These are phyloP conservation scores for Delphinus delphis DNA, from an alignment of 2,113 vertebrate species.

Conservation along the genomic window DNA sequence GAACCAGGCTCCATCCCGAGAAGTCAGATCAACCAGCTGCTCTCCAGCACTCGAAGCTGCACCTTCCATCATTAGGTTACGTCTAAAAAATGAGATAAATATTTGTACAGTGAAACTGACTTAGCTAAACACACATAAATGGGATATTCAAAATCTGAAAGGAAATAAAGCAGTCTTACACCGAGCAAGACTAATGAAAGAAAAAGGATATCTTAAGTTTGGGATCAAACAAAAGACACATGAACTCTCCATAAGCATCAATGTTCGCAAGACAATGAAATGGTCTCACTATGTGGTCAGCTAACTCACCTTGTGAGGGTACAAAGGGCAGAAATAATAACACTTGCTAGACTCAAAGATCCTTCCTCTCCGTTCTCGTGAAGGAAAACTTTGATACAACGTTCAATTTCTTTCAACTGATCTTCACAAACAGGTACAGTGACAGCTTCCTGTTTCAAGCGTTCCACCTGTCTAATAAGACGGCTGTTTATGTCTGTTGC, in stretches of 20 bases:
- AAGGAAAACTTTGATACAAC: constrained; percentile 95
- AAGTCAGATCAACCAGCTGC: constrained; percentile 95
- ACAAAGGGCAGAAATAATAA: constrained; percentile 95
- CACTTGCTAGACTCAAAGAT: constrained; percentile 92
- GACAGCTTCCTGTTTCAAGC: constrained; percentile 94
- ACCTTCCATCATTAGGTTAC: constrained; percentile 97
- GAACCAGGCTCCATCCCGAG: constrained; percentile 97
- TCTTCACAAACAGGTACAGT: constrained; percentile 92
- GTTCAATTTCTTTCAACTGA: constrained; percentile 97
- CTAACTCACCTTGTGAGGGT: constrained; percentile 91
- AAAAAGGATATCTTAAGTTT: not conserved
- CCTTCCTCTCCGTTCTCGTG: constrained; percentile 94
- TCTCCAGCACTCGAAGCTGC: constrained; percentile 95
- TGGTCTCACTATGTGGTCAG: not conserved
- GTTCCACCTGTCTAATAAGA: constrained; percentile 92
- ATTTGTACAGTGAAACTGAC: not conserved
- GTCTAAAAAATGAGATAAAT: constrained; percentile 77
- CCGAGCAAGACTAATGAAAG: not conserved
- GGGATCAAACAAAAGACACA: not conserved
- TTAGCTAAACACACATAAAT: not conserved
- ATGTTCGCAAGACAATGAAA: not conserved
- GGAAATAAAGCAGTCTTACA: not conserved
- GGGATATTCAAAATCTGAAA: not conserved
- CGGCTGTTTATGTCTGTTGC: constrained; percentile 92
- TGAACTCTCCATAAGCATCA: not conserved